Evolutionary conservation across 2,113 vertebrate species (phyloP), one percentile per base, ranked within the genome.

Genomic region (Ptilorrhoa leucosticta): DNA sequence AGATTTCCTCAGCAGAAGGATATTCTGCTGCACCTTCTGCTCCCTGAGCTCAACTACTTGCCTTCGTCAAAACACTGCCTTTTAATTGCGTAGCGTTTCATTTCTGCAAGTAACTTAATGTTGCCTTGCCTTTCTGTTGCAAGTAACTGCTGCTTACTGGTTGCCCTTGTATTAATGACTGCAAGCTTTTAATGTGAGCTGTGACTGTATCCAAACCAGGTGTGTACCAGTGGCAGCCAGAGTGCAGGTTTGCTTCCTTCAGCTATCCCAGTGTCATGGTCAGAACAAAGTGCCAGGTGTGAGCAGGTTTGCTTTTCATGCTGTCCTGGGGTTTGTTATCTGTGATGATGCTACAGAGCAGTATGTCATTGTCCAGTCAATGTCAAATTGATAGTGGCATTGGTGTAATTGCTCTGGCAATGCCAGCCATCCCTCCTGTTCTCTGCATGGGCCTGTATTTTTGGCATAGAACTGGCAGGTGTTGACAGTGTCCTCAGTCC

Each of bases 251-350:
- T 83, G 17, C 30, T 89, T 75, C 44, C 21, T 54, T 66, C 40
- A n/a, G 3, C 26, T 45, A 11, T 40, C 26, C 26, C 27, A 13
- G 27, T 8, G 15, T 71, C 20, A 31, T 0, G 1, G 31, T 33
- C 4, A 16, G 48, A 80, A n/a, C 20, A 45, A 83, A 68, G 14
- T 39, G 42, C 10, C 0, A 13, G 23, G 15, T 28, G 18, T 13
- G 58, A 27, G 24, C 21, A 48, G 28, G 11, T 44, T 37, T 91
- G 73, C 22, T 83, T 35, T 70, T 66, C 19, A 5, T 31, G 8
- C 24, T 28, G 11, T 75, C 37, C 56, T 63, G 39, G 57, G 17
- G 3, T 40, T 54, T 14, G 18, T 50, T 64, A 18, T 15, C n/a
- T 31, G 40, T 44, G n/a, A 33, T 61, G 50, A 24, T 64, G 68